A percentile compares a stretch with the other conserved stretches of the same genome.
These are phyloP conservation scores for Alviniconcha strummeri DNA, from an alignment of 2,888 invertebrate species.

Conservation along the genomic window DNA sequence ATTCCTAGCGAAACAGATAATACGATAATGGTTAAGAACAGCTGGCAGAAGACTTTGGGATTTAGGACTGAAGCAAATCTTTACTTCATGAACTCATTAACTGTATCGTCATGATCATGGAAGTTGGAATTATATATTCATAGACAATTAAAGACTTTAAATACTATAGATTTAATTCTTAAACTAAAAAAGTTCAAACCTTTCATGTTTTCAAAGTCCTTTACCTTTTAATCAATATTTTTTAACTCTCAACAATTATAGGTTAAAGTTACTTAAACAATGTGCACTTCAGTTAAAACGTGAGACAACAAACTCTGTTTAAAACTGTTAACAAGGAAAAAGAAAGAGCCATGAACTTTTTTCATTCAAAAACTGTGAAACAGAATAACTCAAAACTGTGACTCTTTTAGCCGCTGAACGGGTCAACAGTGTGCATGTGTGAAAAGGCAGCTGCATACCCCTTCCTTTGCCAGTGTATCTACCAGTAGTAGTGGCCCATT, in stretches of 20 bases:
- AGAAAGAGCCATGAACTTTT: no score
- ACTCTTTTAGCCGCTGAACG: neutral
- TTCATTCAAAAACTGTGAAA: no score
- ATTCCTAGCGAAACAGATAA: no score
- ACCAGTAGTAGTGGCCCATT: neutral
- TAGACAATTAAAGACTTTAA: neutral
- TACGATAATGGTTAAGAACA: no score
- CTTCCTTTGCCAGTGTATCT: slow-evolving; percentile 13
- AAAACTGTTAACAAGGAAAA: no score
- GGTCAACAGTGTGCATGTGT: neutral
- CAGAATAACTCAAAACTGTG: neutral
- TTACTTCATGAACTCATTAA: no score
- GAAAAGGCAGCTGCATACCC: slow-evolving; percentile 20
- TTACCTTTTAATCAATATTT: neutral
- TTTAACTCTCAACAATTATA: neutral
- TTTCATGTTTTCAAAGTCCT: neutral
- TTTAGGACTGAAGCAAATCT: no score
- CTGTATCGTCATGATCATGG: neutral
- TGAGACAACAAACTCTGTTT: no score
- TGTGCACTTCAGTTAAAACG: no score
- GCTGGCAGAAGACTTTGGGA: no score
- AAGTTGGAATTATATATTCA: neutral
- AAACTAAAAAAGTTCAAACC: neutral
- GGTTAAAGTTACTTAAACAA: no score
- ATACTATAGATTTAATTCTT: neutral